Evolutionary conservation across 2,888 invertebrate species (phyloP).

Genomic region (Cordilura impudica): DNA sequence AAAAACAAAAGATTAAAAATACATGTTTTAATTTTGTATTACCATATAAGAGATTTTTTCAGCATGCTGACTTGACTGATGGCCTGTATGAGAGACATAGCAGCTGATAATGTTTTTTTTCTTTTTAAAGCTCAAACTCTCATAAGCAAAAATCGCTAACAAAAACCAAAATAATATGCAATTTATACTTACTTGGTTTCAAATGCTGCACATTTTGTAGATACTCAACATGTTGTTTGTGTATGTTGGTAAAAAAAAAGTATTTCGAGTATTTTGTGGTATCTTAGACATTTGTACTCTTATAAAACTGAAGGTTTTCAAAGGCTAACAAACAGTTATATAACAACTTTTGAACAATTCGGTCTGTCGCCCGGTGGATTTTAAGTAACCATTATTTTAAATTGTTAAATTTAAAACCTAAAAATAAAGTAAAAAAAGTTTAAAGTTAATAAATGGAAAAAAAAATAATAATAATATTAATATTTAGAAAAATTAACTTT

Average conservation of each 20-base stretch:
- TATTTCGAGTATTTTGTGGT: conserved; percentile 18
- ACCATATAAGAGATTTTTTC: conserved; percentile 48
- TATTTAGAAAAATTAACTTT: background rate
- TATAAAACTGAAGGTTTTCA: conserved; percentile 58
- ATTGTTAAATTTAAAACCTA: background rate
- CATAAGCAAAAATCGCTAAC: background rate
- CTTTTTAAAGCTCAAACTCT: too few relatives aligned
- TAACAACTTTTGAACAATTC: conserved; percentile 52
- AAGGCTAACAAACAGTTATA: conserved; percentile 51
- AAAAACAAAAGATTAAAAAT: background rate
- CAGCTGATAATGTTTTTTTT: background rate
- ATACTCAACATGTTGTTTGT: background rate
- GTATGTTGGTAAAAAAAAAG: background rate
- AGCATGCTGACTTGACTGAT: too few relatives aligned
- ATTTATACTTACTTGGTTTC: background rate
- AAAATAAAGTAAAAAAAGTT: conserved; percentile 18
- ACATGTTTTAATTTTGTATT: conserved; percentile 16
- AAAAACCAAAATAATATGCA: background rate
- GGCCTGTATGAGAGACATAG: background rate
- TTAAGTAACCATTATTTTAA: conserved; percentile 12
- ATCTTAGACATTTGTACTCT: conserved; percentile 39
- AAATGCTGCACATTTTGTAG: background rate
- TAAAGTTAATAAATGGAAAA: conserved; percentile 12
- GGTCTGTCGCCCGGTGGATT: conserved; percentile 33
- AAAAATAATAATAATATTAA: background rate